A percentile compares a stretch with the other conserved stretches of the same genome.
Conservation (phyloP, 2,888 invertebrate genomes). For the Liodrosophila aerea region DNA sequence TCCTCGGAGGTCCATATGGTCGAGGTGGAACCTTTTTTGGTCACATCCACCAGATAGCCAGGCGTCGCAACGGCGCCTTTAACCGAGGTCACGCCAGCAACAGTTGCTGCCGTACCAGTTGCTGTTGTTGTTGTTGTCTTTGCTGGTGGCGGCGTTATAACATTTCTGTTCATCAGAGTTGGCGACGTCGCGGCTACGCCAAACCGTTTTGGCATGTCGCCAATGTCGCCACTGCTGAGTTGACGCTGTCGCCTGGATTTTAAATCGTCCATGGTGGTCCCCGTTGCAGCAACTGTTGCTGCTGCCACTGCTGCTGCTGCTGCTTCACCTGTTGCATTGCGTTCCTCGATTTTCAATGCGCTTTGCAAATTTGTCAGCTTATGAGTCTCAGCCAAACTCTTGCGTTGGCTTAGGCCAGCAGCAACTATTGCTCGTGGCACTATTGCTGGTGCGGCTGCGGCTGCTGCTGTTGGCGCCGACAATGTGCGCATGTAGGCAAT, state of each 20-base stretch:
- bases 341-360: constrained; percentile 80
- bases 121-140: constrained; percentile 9
- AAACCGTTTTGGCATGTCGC: constrained; percentile 79
- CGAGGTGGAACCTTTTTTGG: constrained; percentile 82
- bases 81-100: constrained; percentile 52
- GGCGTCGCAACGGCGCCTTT: constrained; percentile 55
- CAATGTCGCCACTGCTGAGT: constrained; percentile 73
- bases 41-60: constrained; percentile 79
- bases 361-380: constrained; percentile 80
- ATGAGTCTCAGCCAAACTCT: constrained; percentile 65
- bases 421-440: constrained; percentile 26
- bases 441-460: constrained; percentile 33
- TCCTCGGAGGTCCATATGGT: constrained; percentile 83
- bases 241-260: constrained; percentile 79
- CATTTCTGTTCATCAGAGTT: constrained; percentile 60
- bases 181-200: constrained; percentile 77
- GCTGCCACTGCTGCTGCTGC: constrained; percentile 22
- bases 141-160: constrained; percentile 61
- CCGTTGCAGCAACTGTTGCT: constrained; percentile 10
- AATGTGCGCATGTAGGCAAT: constrained; percentile 80
- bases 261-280: constrained; percentile 70
- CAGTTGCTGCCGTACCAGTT: constrained; percentile 12
- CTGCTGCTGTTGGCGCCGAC: constrained; percentile 71
- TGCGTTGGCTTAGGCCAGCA: constrained; percentile 57
- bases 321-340: constrained; percentile 32